Conservation (phyloP, 1,140 invertebrate species). For the Streblospio benedicti region DNA sequence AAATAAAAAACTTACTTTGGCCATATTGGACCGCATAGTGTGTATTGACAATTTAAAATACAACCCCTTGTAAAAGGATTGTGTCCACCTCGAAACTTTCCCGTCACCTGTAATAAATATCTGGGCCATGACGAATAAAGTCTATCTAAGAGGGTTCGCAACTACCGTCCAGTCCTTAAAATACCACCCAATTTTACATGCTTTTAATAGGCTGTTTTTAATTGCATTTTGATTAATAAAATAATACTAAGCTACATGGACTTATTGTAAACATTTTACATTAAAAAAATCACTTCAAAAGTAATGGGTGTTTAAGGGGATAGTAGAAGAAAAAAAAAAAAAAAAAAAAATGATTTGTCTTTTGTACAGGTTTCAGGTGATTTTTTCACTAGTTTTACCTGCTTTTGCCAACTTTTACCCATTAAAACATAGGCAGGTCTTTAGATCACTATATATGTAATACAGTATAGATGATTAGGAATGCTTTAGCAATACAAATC, state of each 20-base stretch:
- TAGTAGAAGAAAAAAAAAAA: too few species aligned
- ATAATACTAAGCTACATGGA: not conserved
- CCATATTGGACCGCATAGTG: constrained; percentile 90
- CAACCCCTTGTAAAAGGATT: constrained; percentile 94
- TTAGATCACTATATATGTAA: too few species aligned
- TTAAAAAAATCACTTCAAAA: not conserved
- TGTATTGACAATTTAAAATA: constrained; percentile 86
- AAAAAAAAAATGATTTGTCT: too few species aligned
- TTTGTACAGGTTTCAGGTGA: too few species aligned
- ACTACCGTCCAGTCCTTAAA: too few species aligned
- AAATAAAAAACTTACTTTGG: constrained; percentile 64
- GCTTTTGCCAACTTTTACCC: too few species aligned
- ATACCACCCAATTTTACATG: not conserved
- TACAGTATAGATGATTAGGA: too few species aligned
- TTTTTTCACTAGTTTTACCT: too few species aligned
- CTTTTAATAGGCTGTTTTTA: not conserved
- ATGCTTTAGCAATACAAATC: too few species aligned
- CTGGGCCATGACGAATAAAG: not conserved
- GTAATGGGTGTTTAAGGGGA: too few species aligned
- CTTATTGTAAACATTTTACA: not conserved
- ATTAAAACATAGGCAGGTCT: too few species aligned
- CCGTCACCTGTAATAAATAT: constrained; percentile 62
- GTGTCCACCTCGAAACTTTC: constrained; percentile 92
- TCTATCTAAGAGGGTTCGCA: not conserved
- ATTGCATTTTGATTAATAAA: not conserved